Evolutionary conservation across 2,797 vertebrate species (phyloP).

Genomic region (Pteropus rufus): DNA sequence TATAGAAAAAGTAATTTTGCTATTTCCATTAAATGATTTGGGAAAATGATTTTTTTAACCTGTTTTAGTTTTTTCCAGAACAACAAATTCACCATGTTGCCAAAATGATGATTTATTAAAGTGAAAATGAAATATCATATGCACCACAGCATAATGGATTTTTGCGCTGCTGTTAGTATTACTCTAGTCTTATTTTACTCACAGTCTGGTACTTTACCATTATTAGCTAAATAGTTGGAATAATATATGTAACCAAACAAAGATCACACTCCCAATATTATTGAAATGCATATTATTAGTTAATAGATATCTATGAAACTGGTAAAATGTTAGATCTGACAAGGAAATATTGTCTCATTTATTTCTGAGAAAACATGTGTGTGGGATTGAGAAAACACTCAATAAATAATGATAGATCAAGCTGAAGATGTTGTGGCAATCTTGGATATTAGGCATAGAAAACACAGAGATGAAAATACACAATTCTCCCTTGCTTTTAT

Average conservation of each 20-base stretch:
- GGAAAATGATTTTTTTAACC: slow-evolving; percentile 31
- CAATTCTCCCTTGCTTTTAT: background rate
- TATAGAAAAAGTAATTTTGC: background rate
- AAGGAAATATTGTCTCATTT: slow-evolving; percentile 42
- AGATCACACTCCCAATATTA: slow-evolving; percentile 33
- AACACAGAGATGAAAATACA: background rate
- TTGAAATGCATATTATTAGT: slow-evolving; percentile 36
- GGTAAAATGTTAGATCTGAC: slow-evolving; percentile 20
- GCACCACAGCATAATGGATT: background rate
- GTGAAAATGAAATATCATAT: slow-evolving; percentile 34
- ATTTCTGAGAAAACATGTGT: slow-evolving; percentile 44
- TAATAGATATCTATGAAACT: slow-evolving; percentile 2
- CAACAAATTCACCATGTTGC: background rate
- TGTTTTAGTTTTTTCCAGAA: background rate
- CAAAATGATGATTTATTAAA: slow-evolving; percentile 48
- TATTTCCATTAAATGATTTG: slow-evolving; percentile 4
- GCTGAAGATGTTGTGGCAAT: background rate
- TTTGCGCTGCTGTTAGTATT: background rate
- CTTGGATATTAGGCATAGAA: background rate
- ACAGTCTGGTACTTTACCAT: background rate
- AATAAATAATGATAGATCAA: background rate
- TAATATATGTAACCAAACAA: slow-evolving; percentile 33
- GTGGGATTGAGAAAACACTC: background rate
- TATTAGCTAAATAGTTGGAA: slow-evolving; percentile 28
- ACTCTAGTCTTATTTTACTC: slow-evolving; percentile 22